Conservation (phyloP, 2,888 invertebrate genomes). For the Dexiosoma caninum region DNA sequence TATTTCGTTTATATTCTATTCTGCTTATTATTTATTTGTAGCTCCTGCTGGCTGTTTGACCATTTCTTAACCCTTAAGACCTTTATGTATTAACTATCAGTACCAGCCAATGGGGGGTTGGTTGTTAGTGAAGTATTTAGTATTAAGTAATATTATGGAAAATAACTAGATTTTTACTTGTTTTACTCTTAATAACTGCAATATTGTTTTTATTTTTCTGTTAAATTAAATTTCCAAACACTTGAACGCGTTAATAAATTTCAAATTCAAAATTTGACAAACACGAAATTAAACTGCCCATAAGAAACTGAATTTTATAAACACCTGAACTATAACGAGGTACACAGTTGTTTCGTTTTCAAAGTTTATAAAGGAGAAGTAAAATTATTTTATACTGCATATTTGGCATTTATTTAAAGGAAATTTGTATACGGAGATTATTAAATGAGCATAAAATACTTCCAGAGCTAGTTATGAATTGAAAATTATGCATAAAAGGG, state of each 20-base stretch:
- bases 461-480: too few relatives aligned
- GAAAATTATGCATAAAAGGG: too few relatives aligned
- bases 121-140: conserved; percentile 8
- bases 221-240: too few relatives aligned
- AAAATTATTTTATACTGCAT: too few relatives aligned
- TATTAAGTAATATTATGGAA: neutral
- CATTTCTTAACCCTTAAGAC: conserved; percentile 58
- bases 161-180: conserved; percentile 20
- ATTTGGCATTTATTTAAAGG: too few relatives aligned
- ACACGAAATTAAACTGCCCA: neutral
- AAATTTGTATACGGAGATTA: too few relatives aligned
- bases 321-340: neutral
- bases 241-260: too few relatives aligned
- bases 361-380: too few relatives aligned
- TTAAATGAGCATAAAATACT: too few relatives aligned
- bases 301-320: neutral
- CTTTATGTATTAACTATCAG: conserved; percentile 32
- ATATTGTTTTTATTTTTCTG: neutral
- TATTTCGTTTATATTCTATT: neutral
- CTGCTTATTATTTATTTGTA: neutral
- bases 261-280: too few relatives aligned
- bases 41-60: conserved; percentile 51
- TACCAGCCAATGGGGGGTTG: conserved; percentile 47
- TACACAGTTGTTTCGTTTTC: too few relatives aligned
- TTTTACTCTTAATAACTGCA: conserved; percentile 8